Base-by-base conservation (phyloP, 2,888 invertebrate genomes). In the Drosophila tanythrix region DNA sequence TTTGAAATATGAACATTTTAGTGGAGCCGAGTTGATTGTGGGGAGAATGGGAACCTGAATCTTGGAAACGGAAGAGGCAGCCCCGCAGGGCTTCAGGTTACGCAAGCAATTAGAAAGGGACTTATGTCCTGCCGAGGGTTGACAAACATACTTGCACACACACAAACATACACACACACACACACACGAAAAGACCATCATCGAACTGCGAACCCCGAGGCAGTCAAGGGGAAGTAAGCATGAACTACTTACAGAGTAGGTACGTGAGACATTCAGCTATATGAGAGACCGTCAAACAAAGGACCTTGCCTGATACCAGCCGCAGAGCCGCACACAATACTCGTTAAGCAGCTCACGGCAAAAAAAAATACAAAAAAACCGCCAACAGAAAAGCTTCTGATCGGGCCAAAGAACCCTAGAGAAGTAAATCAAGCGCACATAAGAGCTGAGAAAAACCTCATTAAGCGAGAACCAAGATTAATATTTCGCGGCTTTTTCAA, bases 31-130 rank as follows among this genome's bases (percentile, higher is more conserved):
- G 57, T 57, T 21, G 50, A 25, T 33, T 36, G 38, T 21, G 38
- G 18, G 43, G 31, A 38, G 74, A 29, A 31, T 40, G 15, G n/a
- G 38, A 55, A 38, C 33, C 27, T n/a, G 67, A 52, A 52, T 56
- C 62, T 62, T 65, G 70, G 38, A 60, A 79, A 38, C 76, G 77
- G 81, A 78, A 80, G 73, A 69, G 60, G 81, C 43, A 60, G 66
- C 62, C 71, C 61, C 46, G 71, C 58, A 65, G 58, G 70, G 83
- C 88, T 75, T 87, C 88, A 71, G 86, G 85, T 85, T 85, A 89
- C 89, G 85, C 80, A 82, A 89, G 88, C 89, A 85, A 89, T 89
- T 85, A 85, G 85, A 84, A 46, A 82, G 88, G 77, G 88, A 83
- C 81, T 79, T 81, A 60, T 81, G 53, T 78, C 76, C 81, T 80